These are phyloP conservation scores for Phoeniculus purpureus DNA, from an alignment of 2,797 vertebrate genomes.

Conservation along the genomic window DNA sequence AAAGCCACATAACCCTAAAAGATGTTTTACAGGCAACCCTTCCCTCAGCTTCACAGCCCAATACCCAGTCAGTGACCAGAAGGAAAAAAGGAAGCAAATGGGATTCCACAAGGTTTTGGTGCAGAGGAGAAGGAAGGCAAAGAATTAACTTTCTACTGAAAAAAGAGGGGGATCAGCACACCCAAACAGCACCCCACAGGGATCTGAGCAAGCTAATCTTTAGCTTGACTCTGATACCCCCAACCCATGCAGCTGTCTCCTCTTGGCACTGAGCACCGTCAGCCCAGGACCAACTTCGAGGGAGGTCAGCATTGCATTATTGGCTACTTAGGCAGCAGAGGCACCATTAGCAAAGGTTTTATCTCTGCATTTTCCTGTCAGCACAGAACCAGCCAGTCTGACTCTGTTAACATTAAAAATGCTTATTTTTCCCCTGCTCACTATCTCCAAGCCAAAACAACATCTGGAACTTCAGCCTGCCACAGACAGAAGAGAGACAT, in stretches of 20 bases:
- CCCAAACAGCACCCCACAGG: neutral
- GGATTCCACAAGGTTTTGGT: accelerated
- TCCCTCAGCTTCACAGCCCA: neutral
- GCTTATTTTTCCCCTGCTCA: conserved; percentile 48
- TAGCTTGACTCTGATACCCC: neutral
- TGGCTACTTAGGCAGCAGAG: conserved; percentile 53
- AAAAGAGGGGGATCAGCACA: accelerated
- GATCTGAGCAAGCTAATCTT: neutral
- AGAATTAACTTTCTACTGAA: neutral
- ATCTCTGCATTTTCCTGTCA: conserved; percentile 77
- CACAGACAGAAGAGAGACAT: conserved; percentile 53
- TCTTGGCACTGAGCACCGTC: conserved; percentile 55
- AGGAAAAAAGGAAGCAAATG: neutral
- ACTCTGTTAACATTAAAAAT: conserved; percentile 76
- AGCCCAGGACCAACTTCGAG: conserved; percentile 51
- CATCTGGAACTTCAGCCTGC: conserved; percentile 77
- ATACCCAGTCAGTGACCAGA: neutral
- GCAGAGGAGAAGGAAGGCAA: neutral
- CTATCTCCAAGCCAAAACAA: conserved; percentile 79
- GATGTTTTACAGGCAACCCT: accelerated
- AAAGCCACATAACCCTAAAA: neutral
- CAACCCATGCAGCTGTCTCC: conserved; percentile 55
- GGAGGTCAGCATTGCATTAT: conserved; percentile 59
- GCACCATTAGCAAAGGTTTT: conserved; percentile 71
- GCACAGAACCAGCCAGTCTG: conserved; percentile 75